Conservation (phyloP, 2,797 vertebrate species). For the Aldrovandia affinis region DNA sequence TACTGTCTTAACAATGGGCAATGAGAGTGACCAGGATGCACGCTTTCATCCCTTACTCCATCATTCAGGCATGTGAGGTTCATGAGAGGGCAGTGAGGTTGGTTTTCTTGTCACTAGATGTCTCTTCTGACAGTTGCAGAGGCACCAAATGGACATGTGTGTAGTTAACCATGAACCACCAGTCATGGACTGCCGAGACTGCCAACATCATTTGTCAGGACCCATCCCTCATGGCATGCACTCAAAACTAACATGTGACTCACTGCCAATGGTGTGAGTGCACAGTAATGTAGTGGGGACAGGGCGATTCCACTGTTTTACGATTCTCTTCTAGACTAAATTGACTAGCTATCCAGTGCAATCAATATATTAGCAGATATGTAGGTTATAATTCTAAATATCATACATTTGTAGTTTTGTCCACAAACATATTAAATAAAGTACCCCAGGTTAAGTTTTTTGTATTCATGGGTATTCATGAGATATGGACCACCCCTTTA, state of each 20-base stretch:
- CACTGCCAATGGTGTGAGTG: neutral
- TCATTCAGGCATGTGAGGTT: neutral
- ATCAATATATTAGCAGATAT: too few relatives aligned
- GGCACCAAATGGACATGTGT: neutral
- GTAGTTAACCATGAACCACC: conserved; percentile 15
- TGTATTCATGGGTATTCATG: neutral
- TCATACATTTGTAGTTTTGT: too few relatives aligned
- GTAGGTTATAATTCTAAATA: neutral
- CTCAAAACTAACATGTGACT: neutral
- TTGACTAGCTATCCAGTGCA: too few relatives aligned
- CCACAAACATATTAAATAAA: neutral
- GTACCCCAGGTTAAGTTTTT: too few relatives aligned
- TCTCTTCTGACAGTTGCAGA: neutral
- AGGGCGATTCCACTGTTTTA: neutral
- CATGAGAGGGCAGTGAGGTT: neutral
- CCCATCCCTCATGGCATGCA: neutral
- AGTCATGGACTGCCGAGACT: neutral
- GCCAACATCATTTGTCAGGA: neutral
- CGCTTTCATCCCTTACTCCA: neutral
- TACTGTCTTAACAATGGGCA: neutral
- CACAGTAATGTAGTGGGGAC: neutral
- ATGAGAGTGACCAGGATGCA: neutral
- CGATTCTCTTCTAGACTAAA: neutral
- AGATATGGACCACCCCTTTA: too few relatives aligned
- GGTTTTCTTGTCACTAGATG: conserved; percentile 1